Percentiles rank a stretch among this genome's conserved stretches.
These are phyloP conservation scores for Cybosia mesomella DNA, from an alignment of 2,888 invertebrate genomes.

Conservation along the genomic window DNA sequence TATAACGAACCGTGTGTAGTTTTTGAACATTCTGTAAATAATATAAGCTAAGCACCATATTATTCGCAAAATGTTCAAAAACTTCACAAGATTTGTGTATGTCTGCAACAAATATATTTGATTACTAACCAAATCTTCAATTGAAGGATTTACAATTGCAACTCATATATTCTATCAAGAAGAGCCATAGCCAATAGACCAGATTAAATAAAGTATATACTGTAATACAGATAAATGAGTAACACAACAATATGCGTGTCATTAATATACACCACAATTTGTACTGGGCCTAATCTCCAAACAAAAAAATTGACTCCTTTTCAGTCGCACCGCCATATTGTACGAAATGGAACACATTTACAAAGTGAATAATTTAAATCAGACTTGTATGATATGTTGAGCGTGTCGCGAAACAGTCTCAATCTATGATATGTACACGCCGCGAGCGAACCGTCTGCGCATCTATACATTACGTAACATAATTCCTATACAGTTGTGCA, in stretches of 20 bases:
- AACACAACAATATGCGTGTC: neutral
- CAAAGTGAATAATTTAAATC: slow-evolving; percentile 53
- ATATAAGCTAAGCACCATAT: too few species aligned
- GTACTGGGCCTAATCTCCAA: neutral
- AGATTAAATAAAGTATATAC: neutral
- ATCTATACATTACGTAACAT: slow-evolving; percentile 10
- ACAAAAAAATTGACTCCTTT: neutral
- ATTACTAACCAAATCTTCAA: neutral
- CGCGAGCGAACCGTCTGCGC: slow-evolving; percentile 24
- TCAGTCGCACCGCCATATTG: slow-evolving; percentile 16
- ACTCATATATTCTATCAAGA: too few species aligned
- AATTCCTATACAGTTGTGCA: slow-evolving; percentile 11
- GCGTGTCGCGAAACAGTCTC: slow-evolving; percentile 22
- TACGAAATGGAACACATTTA: slow-evolving; percentile 40
- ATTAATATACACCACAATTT: neutral
- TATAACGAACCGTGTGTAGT: too few species aligned
- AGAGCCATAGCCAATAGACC: too few species aligned
- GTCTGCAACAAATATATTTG: too few species aligned
- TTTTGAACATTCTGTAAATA: too few species aligned
- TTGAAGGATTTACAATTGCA: too few species aligned
- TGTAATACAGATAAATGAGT: slow-evolving; percentile 20
- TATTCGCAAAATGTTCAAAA: too few species aligned
- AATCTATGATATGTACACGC: slow-evolving; percentile 20
- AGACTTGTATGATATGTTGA: slow-evolving; percentile 49
- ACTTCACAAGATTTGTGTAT: too few species aligned